phyloP scores from a whole-genome alignment of 2,113 vertebrate genomes.

The Gymnarchus niloticus region DNA sequence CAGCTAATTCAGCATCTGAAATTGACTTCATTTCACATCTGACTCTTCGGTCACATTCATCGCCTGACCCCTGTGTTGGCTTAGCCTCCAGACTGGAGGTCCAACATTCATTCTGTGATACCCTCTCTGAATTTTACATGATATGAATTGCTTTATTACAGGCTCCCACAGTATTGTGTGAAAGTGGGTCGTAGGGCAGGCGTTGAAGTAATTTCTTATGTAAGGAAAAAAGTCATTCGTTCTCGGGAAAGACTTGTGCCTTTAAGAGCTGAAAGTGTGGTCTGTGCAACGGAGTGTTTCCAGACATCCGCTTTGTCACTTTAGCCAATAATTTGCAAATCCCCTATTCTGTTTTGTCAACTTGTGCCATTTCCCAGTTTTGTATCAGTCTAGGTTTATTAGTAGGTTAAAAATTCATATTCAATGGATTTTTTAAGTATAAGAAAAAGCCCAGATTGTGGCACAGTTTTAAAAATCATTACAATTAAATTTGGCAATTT shows the following conservation, averaged over 20 bases:
- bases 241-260: neutral
- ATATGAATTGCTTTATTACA: neutral
- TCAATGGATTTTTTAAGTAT: neutral
- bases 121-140: neutral
- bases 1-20: neutral
- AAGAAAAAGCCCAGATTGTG: neutral
- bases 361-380: neutral
- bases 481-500: neutral
- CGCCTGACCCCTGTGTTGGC: neutral
- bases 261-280: neutral
- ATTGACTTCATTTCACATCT: neutral
- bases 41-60: neutral
- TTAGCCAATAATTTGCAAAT: neutral
- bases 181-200: neutral
- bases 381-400: neutral
- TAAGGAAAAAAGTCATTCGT: neutral
- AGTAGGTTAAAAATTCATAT: neutral
- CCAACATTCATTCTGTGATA: neutral
- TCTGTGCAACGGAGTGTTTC: neutral
- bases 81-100: neutral
- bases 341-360: neutral
- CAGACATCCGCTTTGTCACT: neutral
- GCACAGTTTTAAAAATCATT: neutral
- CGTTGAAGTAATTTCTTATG: neutral
- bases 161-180: neutral